Evolutionary conservation across 2,797 vertebrate genomes (phyloP), one percentile per base, ranked within the genome.

Genomic region (Mormyrus proboscirostris): DNA sequence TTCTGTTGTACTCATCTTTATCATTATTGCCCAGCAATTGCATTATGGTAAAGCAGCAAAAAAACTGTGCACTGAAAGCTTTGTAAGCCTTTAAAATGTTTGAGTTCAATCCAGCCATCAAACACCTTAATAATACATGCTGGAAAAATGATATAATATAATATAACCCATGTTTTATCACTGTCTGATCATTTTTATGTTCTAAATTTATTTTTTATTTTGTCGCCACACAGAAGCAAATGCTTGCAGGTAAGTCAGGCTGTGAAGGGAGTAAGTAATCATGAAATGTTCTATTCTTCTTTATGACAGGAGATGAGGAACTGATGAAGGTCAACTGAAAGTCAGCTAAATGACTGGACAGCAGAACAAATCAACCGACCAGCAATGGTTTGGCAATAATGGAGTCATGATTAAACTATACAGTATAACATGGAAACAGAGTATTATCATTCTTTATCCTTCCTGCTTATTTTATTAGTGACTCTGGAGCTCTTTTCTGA

Each of bases 311-410:
- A 93, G 95, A 94, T 0, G 91, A 90, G 14, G 94, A 93, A 2
- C 92, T 95, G 38, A 93, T 94, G 84, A 76, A 88, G 1, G 50
- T 90, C 50, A 94, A 90, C 87, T 94, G 90, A 95, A 25, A 1
- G 33, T 65, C 62, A 65, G 10, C 25, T 69, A 44, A 44, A 44
- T 79, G 73, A 41, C 38, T n/a, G 88, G 79, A n/a, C 22, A 76
- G 6, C 87, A 79, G 65, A 69, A 69, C 65, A 14, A 79, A 79
- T 19, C 73, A 79, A 79, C 33, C 16, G 2, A 79, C 73, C 73
- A 79, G 73, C 38, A 79, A 79, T 44, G 38, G 16, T 44, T 79
- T 44, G 38, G 12, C 38, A 41, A 44, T 79, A 44, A 38, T 79
- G 16, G 38, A 69, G 65, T 44, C 33, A 19, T 79, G 38, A 79